Percentiles rank a stretch among this genome's conserved stretches.
These are phyloP conservation scores for Drosophila maculinotata DNA, from an alignment of 2,888 invertebrate genomes.

Conservation along the genomic window DNA sequence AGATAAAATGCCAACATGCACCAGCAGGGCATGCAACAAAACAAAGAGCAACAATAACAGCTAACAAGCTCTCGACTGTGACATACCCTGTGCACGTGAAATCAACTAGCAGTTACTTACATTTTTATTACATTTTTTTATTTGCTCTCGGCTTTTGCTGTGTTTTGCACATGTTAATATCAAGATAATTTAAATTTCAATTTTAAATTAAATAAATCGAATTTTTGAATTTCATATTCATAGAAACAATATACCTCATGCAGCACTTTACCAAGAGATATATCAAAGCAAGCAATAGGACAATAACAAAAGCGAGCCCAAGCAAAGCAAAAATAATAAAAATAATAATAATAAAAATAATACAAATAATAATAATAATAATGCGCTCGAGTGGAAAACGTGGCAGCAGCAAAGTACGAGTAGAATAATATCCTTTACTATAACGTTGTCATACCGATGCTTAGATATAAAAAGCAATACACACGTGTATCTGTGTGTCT, in stretches of 20 bases:
- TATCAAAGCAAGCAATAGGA: conserved; percentile 2
- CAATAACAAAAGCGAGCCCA: conserved; percentile 10
- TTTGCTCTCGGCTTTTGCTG: no score
- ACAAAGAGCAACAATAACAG: conserved; percentile 32
- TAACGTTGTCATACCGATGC: conserved; percentile 28
- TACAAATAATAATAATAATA: conserved; percentile 58
- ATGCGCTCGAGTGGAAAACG: conserved; percentile 73
- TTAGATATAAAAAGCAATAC: conserved; percentile 5
- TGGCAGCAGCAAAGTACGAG: conserved; percentile 61
- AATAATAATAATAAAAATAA: conserved; percentile 13
- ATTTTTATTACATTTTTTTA: no score
- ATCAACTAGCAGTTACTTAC: not conserved
- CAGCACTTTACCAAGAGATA: not conserved
- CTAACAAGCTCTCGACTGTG: not conserved
- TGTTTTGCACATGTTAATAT: no score
- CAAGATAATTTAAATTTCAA: no score
- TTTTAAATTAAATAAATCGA: no score
- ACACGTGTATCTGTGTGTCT: not conserved
- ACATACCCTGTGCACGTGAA: conserved; percentile 13
- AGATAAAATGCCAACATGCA: conserved; percentile 41
- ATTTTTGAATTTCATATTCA: no score
- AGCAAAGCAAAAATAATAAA: conserved; percentile 23
- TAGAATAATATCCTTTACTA: conserved; percentile 34
- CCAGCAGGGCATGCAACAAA: conserved; percentile 26
- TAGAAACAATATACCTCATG: not conserved